phyloP scores from a whole-genome alignment of 2,888 invertebrate genomes.

The Coleophora deauratella region DNA sequence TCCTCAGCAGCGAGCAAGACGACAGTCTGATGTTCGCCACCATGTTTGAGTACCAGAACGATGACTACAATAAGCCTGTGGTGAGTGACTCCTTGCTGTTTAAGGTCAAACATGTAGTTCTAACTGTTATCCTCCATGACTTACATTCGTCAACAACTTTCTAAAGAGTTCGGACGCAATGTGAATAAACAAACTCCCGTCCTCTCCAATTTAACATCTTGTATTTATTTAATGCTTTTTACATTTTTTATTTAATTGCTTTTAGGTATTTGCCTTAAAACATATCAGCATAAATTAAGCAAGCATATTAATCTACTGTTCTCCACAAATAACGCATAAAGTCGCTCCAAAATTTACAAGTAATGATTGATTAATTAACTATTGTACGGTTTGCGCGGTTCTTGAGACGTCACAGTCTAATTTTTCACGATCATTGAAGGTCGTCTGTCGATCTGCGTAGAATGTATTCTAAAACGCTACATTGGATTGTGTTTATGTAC shows the following conservation, averaged over 20 bases:
- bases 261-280: too few relatives aligned
- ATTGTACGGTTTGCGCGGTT: too few relatives aligned
- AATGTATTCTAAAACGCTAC: neutral
- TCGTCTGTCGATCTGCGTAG: constrained; percentile 1
- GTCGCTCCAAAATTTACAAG: too few relatives aligned
- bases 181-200: constrained; percentile 4
- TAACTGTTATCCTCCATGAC: constrained; percentile 20
- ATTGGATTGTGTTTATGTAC: neutral
- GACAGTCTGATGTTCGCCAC: constrained; percentile 72
- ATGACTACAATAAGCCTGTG: constrained; percentile 59
- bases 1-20: constrained; percentile 64
- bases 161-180: constrained; percentile 23
- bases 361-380: too few relatives aligned
- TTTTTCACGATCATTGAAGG: constrained; percentile 8
- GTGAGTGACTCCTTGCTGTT: constrained; percentile 35
- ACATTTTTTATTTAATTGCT: too few relatives aligned
- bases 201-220: too few relatives aligned
- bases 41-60: constrained; percentile 69
- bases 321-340: too few relatives aligned
- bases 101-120: neutral
- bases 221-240: too few relatives aligned
- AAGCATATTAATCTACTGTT: too few relatives aligned
- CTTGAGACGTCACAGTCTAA: neutral
- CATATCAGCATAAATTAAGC: too few relatives aligned
- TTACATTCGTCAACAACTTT: constrained; percentile 45